These are phyloP conservation scores for Forbesichthys papilliferus DNA, from an alignment of 2,113 vertebrate genomes.

Conservation along the genomic window DNA sequence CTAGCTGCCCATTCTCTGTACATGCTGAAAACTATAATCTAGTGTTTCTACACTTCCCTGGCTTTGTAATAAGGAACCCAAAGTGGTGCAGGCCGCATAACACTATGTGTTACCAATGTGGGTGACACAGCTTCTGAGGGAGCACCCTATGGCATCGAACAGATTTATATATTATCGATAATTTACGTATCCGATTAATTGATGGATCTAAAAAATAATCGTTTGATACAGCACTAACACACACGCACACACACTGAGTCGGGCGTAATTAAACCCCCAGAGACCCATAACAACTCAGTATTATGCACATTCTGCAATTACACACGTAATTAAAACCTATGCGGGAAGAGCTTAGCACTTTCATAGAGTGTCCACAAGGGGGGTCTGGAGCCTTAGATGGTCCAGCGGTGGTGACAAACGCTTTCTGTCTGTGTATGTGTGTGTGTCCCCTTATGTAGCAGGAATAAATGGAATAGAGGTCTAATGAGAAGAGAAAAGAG, in stretches of 20 bases:
- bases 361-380: constrained; percentile 49
- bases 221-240: too few relatives aligned
- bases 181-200: too few relatives aligned
- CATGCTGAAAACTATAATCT: too few relatives aligned
- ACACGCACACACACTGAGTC: constrained; percentile 31
- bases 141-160: too few relatives aligned
- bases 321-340: constrained; percentile 68
- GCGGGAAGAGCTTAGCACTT: constrained; percentile 45
- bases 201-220: too few relatives aligned
- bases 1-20: too few relatives aligned
- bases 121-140: too few relatives aligned
- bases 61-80: too few relatives aligned
- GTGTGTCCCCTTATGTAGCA: constrained; percentile 9
- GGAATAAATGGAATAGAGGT: constrained; percentile 12
- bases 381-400: constrained; percentile 58
- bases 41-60: too few relatives aligned
- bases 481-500: constrained; percentile 11
- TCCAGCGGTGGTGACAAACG: constrained; percentile 43
- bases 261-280: constrained; percentile 34
- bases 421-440: constrained; percentile 12
- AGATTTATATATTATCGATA: too few relatives aligned
- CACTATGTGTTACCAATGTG: too few relatives aligned
- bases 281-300: constrained; percentile 43
- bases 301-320: constrained; percentile 47
- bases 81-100: too few relatives aligned